phyloP scores from a whole-genome alignment of 2,888 invertebrate genomes.

The Andrena hattorfiana region DNA sequence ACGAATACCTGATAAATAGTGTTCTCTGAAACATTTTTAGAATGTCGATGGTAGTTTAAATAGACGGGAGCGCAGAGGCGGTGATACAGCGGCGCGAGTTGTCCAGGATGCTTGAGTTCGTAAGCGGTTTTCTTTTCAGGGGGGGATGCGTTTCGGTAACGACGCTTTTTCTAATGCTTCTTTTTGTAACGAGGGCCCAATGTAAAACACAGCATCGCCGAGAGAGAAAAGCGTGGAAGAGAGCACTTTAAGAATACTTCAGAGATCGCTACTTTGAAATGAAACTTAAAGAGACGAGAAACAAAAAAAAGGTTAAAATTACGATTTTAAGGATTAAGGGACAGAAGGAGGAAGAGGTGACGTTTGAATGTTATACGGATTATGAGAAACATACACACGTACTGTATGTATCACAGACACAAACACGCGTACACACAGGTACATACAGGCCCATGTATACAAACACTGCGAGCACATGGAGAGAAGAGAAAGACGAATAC shows the following conservation, averaged over 20 bases:
- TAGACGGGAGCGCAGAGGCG: conserved; percentile 13
- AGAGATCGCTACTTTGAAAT: conserved; percentile 74
- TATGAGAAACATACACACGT: conserved; percentile 24
- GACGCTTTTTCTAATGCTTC: conserved; percentile 23
- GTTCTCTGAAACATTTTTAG: conserved; percentile 79
- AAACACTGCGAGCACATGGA: conserved; percentile 35
- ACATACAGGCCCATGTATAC: conserved; percentile 19
- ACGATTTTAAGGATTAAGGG: conserved; percentile 10
- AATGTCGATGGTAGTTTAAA: conserved; percentile 35
- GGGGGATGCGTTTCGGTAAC: conserved; percentile 17
- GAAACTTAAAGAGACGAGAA: conserved; percentile 46
- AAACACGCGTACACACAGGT: background rate
- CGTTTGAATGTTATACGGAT: conserved; percentile 52
- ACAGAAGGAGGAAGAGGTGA: background rate
- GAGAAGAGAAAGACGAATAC: conserved; percentile 23
- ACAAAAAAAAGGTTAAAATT: conserved; percentile 17
- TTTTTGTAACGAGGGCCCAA: conserved; percentile 62
- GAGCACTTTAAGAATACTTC: conserved; percentile 71
- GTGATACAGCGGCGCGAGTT: conserved; percentile 4
- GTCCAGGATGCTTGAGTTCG: conserved; percentile 3
- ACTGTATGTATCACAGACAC: conserved; percentile 7
- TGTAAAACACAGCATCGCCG: conserved; percentile 37
- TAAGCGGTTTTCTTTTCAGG: background rate
- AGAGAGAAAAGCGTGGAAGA: background rate
- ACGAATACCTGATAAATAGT: conserved; percentile 74